These are phyloP conservation scores for Aegypius monachus DNA, from an alignment of 2,113 vertebrate species.

Conservation along the genomic window DNA sequence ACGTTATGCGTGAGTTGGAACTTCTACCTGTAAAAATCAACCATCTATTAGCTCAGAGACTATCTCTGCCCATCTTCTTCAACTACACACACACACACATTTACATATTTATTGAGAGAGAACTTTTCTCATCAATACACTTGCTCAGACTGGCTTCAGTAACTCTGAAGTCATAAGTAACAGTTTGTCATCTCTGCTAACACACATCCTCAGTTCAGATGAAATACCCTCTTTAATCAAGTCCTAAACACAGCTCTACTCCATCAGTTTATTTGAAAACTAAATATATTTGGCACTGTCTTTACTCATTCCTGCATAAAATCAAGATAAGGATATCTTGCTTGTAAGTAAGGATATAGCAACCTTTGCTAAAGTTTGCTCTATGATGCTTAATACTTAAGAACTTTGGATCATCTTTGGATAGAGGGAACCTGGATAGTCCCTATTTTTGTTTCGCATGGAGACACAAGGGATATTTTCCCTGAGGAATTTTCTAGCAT, in stretches of 20 bases:
- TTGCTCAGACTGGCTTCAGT: background rate
- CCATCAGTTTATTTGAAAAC: background rate
- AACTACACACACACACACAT: background rate
- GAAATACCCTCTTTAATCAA: background rate
- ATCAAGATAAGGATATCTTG: background rate
- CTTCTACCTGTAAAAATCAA: background rate
- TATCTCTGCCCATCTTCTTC: background rate
- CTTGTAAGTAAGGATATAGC: background rate
- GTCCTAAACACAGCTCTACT: background rate
- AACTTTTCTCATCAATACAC: background rate
- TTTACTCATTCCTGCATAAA: background rate
- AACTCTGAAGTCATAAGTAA: constrained; percentile 4
- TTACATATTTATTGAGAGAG: background rate
- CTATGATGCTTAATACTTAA: background rate
- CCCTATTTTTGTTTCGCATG: background rate
- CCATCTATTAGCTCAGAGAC: background rate
- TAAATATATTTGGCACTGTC: background rate
- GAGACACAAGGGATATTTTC: background rate
- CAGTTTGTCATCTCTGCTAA: background rate
- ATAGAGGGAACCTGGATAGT: background rate
- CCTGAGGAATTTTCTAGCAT: background rate
- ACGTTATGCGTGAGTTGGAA: background rate
- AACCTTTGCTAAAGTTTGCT: background rate
- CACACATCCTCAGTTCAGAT: background rate
- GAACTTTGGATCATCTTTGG: background rate